Base-by-base conservation (phyloP, 2,113 vertebrate species). In the Eupsittula cactorum region DNA sequence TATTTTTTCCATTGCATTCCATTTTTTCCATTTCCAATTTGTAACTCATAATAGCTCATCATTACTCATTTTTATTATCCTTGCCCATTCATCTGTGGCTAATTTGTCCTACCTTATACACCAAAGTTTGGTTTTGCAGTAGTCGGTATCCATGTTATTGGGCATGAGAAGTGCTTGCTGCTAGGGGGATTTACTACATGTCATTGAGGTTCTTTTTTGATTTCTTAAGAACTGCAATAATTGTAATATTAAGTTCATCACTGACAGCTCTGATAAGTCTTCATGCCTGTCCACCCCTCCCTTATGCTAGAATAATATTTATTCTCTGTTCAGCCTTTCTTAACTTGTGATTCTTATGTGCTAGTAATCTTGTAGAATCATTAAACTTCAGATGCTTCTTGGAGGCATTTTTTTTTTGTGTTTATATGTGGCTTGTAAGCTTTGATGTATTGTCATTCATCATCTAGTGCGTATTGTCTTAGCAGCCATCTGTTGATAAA, bases 401-500 rank as follows among this genome's bases (percentile, higher is more conserved):
- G 23, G 41, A 90, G 41, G 29, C 19, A 33, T 50, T 71, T 90
- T 87, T 90, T 87, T 71, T 85, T 24, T 59, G 42, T 50, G 37
- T 46, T 82, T 95, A 67, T 84, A 75, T 80, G 49, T 79, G 57
- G 57, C 68, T 85, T 82, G 44, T 88, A 86, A 77, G 87, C 39
- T 91, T 88, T 90, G 82, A 91, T 73, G 63, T 76, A 62, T 50
- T 91, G 42, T 75, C 52, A 82, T 90, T 91, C 88, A 67, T 91
- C 53, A 77, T 70, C 29, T 50, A 33, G 35, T 16, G 25, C 3
- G 6, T 55, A 83, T 57, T 93, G 63, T 94, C 53, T 90, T 80
- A 70, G 49, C 85, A 93, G 80, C 85, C 93, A 86, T 96, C 94
- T 96, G 95, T 90, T 69, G 65, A 81, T 50, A 74, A 73, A 84